These are phyloP conservation scores for Falco rusticolus DNA, from an alignment of 2,797 vertebrate genomes.

Conservation along the genomic window DNA sequence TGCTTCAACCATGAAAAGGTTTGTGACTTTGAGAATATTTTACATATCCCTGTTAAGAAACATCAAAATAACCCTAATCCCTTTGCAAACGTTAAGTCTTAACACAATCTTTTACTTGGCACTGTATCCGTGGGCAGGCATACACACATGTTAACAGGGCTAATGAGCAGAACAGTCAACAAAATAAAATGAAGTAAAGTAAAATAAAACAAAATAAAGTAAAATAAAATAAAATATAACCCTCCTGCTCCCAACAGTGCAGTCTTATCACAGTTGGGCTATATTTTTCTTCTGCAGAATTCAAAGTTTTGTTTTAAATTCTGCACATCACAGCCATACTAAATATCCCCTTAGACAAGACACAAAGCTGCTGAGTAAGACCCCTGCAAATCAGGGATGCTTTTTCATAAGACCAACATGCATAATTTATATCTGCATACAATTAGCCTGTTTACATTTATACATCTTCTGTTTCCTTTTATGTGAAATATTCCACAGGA, in stretches of 20 bases:
- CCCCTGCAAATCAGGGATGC: slow-evolving; percentile 80
- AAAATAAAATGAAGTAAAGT: slow-evolving; percentile 47
- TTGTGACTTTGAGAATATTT: slow-evolving; percentile 64
- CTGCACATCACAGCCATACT: slow-evolving; percentile 84
- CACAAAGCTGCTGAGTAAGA: slow-evolving; percentile 84
- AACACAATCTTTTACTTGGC: slow-evolving; percentile 58
- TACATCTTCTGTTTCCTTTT: slow-evolving; percentile 80
- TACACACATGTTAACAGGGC: background rate
- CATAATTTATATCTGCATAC: slow-evolving; percentile 87
- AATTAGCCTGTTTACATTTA: slow-evolving; percentile 88
- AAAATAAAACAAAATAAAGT: slow-evolving; percentile 17
- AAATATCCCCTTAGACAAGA: slow-evolving; percentile 83
- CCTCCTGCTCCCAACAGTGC: slow-evolving; percentile 22
- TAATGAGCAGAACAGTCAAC: slow-evolving; percentile 62
- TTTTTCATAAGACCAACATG: slow-evolving; percentile 84
- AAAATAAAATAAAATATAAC: slow-evolving; percentile 35
- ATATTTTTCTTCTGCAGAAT: slow-evolving; percentile 73
- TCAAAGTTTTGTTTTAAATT: slow-evolving; percentile 84
- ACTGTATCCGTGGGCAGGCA: slow-evolving; percentile 16
- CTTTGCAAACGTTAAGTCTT: slow-evolving; percentile 59
- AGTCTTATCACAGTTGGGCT: slow-evolving; percentile 60
- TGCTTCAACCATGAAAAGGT: slow-evolving; percentile 48
- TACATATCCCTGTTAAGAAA: slow-evolving; percentile 47
- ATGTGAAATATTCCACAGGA: slow-evolving; percentile 82
- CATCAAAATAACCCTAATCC: slow-evolving; percentile 54